These are phyloP conservation scores for Macrochelys suwanniensis DNA, from an alignment of 2,797 vertebrate species.

Conservation along the genomic window DNA sequence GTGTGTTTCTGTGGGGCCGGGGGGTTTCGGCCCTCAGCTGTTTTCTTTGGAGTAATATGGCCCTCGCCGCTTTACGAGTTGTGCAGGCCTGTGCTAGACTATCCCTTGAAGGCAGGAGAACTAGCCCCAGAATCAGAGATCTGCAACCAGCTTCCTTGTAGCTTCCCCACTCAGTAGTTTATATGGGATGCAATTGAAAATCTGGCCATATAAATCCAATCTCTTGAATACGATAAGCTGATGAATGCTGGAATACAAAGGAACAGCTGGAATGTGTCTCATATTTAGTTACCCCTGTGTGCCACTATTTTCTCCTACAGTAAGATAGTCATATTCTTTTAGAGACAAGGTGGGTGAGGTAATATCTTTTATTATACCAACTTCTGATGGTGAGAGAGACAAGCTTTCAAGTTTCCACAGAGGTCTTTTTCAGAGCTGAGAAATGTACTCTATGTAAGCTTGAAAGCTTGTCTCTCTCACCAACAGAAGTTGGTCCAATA, in stretches of 20 bases:
- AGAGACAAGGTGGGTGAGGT: no score
- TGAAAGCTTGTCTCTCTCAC: background rate
- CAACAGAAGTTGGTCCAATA: background rate
- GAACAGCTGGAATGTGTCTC: conserved; percentile 47
- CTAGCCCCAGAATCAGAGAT: background rate
- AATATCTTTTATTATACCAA: background rate
- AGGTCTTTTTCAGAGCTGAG: background rate
- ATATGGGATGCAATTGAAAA: conserved; percentile 22
- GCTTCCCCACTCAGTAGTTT: background rate
- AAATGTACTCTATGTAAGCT: background rate
- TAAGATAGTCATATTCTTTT: background rate
- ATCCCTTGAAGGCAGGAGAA: background rate
- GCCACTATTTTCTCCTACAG: background rate
- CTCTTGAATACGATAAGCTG: conserved; percentile 66
- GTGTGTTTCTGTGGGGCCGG: no score
- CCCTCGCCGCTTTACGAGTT: no score
- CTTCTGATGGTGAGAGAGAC: background rate
- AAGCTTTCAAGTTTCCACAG: background rate
- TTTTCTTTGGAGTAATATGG: no score
- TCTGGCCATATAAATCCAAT: conserved; percentile 37
- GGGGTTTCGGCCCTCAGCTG: no score
- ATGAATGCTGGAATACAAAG: conserved; percentile 31
- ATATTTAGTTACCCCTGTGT: background rate
- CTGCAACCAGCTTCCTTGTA: background rate
- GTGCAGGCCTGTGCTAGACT: background rate